Conservation (phyloP, 2,888 invertebrate genomes). For the Microctonus hyperodae region DNA sequence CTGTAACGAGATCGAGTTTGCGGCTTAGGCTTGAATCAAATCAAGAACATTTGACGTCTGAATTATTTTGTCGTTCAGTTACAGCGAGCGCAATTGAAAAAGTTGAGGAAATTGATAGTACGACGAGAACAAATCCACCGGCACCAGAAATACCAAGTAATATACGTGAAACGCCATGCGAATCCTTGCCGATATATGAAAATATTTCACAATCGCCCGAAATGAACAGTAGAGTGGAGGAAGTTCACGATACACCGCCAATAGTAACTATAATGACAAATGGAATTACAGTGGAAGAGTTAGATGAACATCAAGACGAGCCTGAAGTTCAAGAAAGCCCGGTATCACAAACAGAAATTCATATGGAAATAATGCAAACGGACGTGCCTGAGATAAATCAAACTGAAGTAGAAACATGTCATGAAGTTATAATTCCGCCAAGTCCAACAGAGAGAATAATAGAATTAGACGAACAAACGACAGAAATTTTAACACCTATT, state of each 20-base stretch:
- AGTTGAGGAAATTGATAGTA: slow-evolving; percentile 25
- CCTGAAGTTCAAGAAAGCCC: slow-evolving; percentile 9
- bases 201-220: slow-evolving; percentile 23
- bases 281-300: slow-evolving; percentile 25
- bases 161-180: slow-evolving; percentile 19
- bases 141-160: slow-evolving; percentile 17
- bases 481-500: slow-evolving; percentile 15
- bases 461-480: slow-evolving; percentile 13
- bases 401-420: slow-evolving; percentile 2
- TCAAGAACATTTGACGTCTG: slow-evolving; percentile 47
- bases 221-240: slow-evolving; percentile 26
- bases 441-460: slow-evolving; percentile 8
- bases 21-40: slow-evolving; percentile 53
- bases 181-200: slow-evolving; percentile 29
- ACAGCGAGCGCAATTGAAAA: slow-evolving; percentile 6
- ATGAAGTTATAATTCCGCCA: slow-evolving; percentile 7
- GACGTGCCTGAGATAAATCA: slow-evolving; percentile 4
- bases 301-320: slow-evolving; percentile 23
- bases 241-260: not conserved
- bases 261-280: slow-evolving; percentile 26
- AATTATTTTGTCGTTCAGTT: slow-evolving; percentile 45
- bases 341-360: slow-evolving; percentile 6
- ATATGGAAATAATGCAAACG: slow-evolving; percentile 14
- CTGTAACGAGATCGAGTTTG: slow-evolving; percentile 58
- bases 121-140: slow-evolving; percentile 18